These are phyloP conservation scores for Sceloporus undulatus DNA, from an alignment of 2,113 vertebrate genomes.

Conservation along the genomic window DNA sequence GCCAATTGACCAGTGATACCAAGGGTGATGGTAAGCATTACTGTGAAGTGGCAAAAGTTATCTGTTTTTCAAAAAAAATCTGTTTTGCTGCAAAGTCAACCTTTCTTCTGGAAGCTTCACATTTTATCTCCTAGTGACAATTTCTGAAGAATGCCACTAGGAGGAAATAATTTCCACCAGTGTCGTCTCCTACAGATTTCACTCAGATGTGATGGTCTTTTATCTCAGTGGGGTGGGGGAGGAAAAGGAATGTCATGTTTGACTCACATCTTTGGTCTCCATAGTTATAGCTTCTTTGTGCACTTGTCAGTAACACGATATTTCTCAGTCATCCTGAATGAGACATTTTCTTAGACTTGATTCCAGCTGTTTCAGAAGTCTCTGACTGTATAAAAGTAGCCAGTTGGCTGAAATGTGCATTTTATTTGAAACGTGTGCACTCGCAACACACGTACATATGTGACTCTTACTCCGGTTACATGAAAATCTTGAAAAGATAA, in stretches of 20 bases:
- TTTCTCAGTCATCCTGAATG: constrained; percentile 35
- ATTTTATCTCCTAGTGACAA: neutral
- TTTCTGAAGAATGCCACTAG: neutral
- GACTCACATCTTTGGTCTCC: constrained; percentile 42
- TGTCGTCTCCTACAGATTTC: neutral
- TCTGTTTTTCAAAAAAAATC: neutral
- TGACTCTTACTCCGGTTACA: constrained; percentile 6
- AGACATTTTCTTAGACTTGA: constrained; percentile 54
- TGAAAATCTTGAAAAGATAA: constrained; percentile 31
- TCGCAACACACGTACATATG: neutral
- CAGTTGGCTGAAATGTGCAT: constrained; percentile 5
- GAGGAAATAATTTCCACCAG: constrained; percentile 10
- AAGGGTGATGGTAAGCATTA: neutral
- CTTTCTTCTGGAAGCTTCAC: neutral
- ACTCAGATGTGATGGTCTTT: constrained; percentile 18
- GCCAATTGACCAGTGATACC: neutral
- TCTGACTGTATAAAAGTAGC: neutral
- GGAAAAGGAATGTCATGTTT: constrained; percentile 20
- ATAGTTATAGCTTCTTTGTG: constrained; percentile 39
- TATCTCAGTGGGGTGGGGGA: neutral
- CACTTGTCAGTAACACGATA: constrained; percentile 34
- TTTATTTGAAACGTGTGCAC: neutral
- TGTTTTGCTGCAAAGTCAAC: neutral
- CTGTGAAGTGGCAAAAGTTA: neutral
- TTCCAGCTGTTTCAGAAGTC: constrained; percentile 59